Evolutionary conservation across 2,113 vertebrate genomes (phyloP), one percentile per base, ranked within the genome.

Genomic region (Clarias magur): DNA sequence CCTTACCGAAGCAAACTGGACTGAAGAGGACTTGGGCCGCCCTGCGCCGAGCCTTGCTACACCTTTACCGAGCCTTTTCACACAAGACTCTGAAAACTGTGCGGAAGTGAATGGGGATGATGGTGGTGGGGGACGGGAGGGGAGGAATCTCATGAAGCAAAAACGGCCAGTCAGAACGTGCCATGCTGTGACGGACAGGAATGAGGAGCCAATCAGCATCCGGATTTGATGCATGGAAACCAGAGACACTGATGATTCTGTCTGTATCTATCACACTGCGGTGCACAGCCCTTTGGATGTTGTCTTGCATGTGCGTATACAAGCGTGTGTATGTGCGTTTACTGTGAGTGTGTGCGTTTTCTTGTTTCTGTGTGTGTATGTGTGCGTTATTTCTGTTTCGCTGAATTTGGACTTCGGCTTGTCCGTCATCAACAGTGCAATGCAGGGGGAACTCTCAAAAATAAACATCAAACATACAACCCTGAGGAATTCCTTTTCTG

Each of bases 1-100:
- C 94, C 94, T 95, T 95, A 93, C 86, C 90, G 88, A 91, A 92
- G 92, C 93, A 81, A 48, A 86, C 73, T 54, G 62, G 79, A 90
- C 81, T 78, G 82, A 87, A 63, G n/a, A 70, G 68, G 87, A 30
- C 87, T 72, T 72, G 87, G 78, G 79, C 84, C 85, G 60, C 59
- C 38, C 53, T n/a, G 42, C 34, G 80, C 84, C 68, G 72, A 53
- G 86, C 83, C 73, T 38, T 53, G 85, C 86, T 83, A 57, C 42
- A 83, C 59, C 56, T 38, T 85, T 54, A 72, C 85, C 67, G 85
- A 79, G 82, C 68, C 82, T 81, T 86, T 88, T 79, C 73, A 70
- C 56, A 80, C 48, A 59, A 89, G 84, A 84, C 76, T 87, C 25
- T 6, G 6, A 48, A 48, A 70, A 83, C 80, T 63, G 21, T 56